phyloP scores from a whole-genome alignment of 2,113 vertebrate species.

The Tympanuchus pallidicinctus region DNA sequence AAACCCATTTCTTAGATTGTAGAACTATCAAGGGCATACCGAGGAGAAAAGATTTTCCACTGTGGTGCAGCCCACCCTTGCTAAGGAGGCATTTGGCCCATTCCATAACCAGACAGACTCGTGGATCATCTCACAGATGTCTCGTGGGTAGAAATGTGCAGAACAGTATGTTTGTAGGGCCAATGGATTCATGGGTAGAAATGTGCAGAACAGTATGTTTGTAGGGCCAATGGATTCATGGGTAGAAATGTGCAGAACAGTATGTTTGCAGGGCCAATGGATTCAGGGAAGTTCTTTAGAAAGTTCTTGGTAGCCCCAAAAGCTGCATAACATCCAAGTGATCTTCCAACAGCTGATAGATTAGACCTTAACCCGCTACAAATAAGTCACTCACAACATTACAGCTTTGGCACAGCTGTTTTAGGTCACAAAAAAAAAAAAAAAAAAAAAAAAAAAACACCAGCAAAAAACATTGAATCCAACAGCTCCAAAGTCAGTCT shows the following conservation, averaged over 20 bases:
- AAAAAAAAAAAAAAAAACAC: not conserved
- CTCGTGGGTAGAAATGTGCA: no score
- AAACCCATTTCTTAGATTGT: constrained; percentile 41
- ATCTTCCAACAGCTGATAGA: not conserved
- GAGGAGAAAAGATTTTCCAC: constrained; percentile 15
- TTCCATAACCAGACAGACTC: not conserved
- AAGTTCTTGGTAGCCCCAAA: not conserved
- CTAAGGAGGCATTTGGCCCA: constrained; percentile 14
- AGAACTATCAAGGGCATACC: constrained; percentile 29
- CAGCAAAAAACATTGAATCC: not conserved
- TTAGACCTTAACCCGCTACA: not conserved
- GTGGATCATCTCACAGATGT: no score
- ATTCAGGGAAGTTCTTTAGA: not conserved
- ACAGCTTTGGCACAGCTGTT: not conserved
- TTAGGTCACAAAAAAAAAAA: not conserved
- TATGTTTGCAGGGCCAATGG: not conserved
- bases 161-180: no score
- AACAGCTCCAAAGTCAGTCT: not conserved
- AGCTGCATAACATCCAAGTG: not conserved
- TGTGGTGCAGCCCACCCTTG: not conserved
- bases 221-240: not conserved
- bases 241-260: not conserved
- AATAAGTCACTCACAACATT: not conserved
- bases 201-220: not conserved
- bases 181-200: not conserved